These are phyloP conservation scores for Drosophila persimilis DNA, from an alignment of 1,140 invertebrate species.

Conservation along the genomic window DNA sequence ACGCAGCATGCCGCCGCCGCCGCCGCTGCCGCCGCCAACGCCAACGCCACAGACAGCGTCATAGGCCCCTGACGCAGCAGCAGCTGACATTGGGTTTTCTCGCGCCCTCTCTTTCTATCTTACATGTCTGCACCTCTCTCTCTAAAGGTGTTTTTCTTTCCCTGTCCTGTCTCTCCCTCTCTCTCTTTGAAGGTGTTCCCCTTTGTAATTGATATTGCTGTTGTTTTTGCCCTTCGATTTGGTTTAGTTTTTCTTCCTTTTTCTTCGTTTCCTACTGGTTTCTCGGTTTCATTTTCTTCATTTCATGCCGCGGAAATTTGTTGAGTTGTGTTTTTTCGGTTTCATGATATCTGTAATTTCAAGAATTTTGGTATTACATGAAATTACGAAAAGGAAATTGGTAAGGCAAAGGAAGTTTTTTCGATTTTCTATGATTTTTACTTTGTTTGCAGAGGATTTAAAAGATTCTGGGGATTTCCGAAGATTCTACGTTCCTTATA, in stretches of 20 bases:
- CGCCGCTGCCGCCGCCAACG: slow-evolving; percentile 40
- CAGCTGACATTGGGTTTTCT: slow-evolving; percentile 61
- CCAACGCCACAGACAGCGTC: slow-evolving; percentile 13
- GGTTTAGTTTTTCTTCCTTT: slow-evolving; percentile 16
- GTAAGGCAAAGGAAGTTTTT: background rate
- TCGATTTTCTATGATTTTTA: background rate
- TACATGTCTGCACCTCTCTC: too few relatives aligned
- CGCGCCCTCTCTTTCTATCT: slow-evolving; percentile 46
- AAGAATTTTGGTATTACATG: slow-evolving; percentile 25
- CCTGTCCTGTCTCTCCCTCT: too few relatives aligned
- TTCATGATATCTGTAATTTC: slow-evolving; percentile 27
- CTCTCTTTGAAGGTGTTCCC: background rate
- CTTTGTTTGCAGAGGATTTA: too few relatives aligned
- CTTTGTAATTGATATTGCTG: slow-evolving; percentile 73
- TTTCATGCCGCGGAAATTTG: too few relatives aligned
- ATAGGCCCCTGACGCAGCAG: slow-evolving; percentile 27
- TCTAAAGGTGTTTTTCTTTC: too few relatives aligned
- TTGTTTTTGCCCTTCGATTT: slow-evolving; percentile 35
- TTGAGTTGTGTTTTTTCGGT: slow-evolving; percentile 25
- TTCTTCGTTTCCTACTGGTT: background rate
- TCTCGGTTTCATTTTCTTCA: too few relatives aligned
- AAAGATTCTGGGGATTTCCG: too few relatives aligned
- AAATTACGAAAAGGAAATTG: slow-evolving; percentile 4
- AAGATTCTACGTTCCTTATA: too few relatives aligned
- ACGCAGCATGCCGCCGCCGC: slow-evolving; percentile 65